These are phyloP conservation scores for Ammodytes marinus DNA, from an alignment of 2,113 vertebrate genomes.

Conservation along the genomic window DNA sequence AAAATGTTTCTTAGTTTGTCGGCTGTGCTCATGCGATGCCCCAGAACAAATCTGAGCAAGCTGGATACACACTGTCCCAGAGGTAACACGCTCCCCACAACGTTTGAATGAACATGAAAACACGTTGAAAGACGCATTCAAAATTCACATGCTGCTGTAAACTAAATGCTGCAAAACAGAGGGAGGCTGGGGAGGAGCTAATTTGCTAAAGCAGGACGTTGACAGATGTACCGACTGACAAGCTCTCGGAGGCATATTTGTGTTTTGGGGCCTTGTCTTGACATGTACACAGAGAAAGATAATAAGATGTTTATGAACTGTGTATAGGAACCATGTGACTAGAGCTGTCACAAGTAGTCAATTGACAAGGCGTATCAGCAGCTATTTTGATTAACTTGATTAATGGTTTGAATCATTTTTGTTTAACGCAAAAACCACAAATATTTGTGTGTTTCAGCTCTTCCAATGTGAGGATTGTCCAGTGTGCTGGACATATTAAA, in stretches of 20 bases:
- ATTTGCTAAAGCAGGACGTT: background rate
- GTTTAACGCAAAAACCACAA: background rate
- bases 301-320: background rate
- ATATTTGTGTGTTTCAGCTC: background rate
- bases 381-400: background rate
- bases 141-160: background rate
- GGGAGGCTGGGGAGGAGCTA: background rate
- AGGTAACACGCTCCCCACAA: background rate
- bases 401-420: too few species aligned
- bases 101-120: background rate
- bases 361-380: background rate
- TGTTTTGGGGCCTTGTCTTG: background rate
- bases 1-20: background rate
- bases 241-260: background rate
- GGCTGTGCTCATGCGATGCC: background rate
- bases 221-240: background rate
- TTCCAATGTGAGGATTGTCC: background rate
- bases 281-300: background rate
- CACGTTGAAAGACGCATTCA: background rate
- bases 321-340: background rate
- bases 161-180: background rate
- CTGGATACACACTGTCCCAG: background rate
- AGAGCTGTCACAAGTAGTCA: background rate
- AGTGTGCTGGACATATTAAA: background rate
- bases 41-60: background rate